Evolutionary conservation across 2,113 vertebrate genomes (phyloP).

Genomic region (Pyxicephalus adspersus): DNA sequence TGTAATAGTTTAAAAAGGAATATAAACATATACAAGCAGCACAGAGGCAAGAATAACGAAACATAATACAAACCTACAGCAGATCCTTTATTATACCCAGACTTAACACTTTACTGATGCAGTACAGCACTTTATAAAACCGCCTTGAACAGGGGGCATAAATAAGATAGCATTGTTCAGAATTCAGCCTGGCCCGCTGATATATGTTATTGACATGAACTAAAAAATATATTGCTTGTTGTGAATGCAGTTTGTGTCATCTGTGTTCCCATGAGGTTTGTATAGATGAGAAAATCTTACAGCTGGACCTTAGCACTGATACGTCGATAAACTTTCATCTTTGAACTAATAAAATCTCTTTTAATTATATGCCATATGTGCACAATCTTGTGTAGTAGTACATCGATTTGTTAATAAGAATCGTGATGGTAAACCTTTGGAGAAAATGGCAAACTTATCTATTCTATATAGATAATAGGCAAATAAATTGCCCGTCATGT

Average conservation of each 20-base stretch:
- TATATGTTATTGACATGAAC: constrained; percentile 18
- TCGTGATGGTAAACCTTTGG: not conserved
- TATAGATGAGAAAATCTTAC: constrained; percentile 34
- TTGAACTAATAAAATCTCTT: constrained; percentile 34
- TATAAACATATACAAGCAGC: too few relatives aligned
- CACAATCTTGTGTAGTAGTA: not conserved
- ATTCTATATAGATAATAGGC: constrained; percentile 13
- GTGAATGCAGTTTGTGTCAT: constrained; percentile 5
- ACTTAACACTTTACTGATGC: not conserved
- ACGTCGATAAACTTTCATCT: constrained; percentile 38
- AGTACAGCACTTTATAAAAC: not conserved
- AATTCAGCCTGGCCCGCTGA: not conserved
- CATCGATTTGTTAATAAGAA: constrained; percentile 17
- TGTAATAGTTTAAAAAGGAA: not conserved
- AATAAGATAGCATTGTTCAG: not conserved
- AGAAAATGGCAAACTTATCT: constrained; percentile 2
- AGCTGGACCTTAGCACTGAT: constrained; percentile 18
- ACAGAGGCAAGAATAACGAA: not conserved
- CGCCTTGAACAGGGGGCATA: not conserved
- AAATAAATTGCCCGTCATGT: not conserved
- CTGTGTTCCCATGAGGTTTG: not conserved
- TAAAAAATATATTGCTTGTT: constrained; percentile 7
- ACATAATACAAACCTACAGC: not conserved
- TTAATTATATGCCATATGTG: constrained; percentile 10
- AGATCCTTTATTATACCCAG: not conserved